Base-by-base conservation (phyloP, 1,140 invertebrate genomes). In the Drosophila persimilis region DNA sequence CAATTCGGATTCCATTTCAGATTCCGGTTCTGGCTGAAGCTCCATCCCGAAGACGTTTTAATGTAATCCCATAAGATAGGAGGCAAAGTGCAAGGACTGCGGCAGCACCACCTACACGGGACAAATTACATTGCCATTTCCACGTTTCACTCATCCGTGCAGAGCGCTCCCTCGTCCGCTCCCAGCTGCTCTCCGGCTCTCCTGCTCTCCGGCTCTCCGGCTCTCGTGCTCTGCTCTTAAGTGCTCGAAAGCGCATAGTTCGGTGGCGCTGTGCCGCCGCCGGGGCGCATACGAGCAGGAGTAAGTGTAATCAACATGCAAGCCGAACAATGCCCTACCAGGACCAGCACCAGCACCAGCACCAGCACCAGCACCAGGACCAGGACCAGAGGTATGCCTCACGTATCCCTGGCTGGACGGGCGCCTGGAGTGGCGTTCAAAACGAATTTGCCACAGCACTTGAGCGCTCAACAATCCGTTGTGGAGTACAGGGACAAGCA, bases 391-490 rank as follows among this genome's bases (percentile, higher is more conserved):
- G 26, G 45, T 26, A 65, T 69, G 45, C 65, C 63, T 69, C 65
- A 69, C 65, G 63, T 69, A 69, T 69, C 45, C 48, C 11, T 53
- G 56, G 63, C 64, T 56, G 77, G 66, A 75, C 77, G 58, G 61
- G 58, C 55, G 70, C 46, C 63, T 76, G 67, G 80, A 85, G 81
- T 80, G 73, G 77, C 67, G 83, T 76, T 88, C 83, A 88, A 86
- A 86, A 86, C 83, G 83, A 88, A 86, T 86, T 86, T 86, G 83
- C 83, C 83, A 86, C 83, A 86, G 83, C 83, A 88, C 83, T 86
- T 86, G 83, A 81, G 83, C 83, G 83, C 83, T 86, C 79, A 86
- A 86, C 84, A 86, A 72, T 73, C 76, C 64, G 61, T 50, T 44
- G 70, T 44, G 72, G 47, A 59, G 67, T 51, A 71, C 20, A 52